phyloP scores from a whole-genome alignment of 2,113 vertebrate species.

The Andinoacara biseriatus region DNA sequence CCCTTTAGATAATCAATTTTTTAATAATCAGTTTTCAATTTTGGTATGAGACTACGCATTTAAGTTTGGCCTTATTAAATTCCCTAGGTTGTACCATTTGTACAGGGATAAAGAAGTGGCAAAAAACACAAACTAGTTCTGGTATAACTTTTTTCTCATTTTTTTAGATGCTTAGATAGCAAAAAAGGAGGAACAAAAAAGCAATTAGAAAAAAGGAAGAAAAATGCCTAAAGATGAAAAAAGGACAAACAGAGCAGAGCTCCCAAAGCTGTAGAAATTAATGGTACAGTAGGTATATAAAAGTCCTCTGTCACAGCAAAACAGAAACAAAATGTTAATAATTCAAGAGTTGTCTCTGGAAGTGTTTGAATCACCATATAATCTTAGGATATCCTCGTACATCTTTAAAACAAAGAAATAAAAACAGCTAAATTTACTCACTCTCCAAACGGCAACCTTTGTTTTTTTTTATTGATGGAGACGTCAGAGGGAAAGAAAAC shows the following conservation, averaged over 20 bases:
- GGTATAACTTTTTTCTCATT: background rate
- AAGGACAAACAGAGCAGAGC: background rate
- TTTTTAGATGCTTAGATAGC: background rate
- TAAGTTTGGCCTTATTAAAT: too few relatives aligned
- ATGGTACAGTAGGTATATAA: background rate
- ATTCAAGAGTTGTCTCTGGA: background rate
- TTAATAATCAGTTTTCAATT: too few relatives aligned
- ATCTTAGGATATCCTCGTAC: background rate
- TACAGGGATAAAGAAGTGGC: background rate
- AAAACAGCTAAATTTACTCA: background rate
- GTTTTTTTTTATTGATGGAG: background rate
- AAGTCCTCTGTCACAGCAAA: background rate
- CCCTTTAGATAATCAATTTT: too few relatives aligned
- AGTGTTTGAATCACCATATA: background rate
- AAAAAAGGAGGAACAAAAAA: background rate
- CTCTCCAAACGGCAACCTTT: background rate
- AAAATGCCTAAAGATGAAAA: background rate
- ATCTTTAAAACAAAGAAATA: background rate
- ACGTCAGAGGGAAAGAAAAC: background rate
- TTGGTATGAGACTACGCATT: too few relatives aligned
- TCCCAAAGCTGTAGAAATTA: background rate
- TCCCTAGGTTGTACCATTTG: too few relatives aligned
- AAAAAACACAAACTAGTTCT: background rate
- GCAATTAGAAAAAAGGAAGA: background rate
- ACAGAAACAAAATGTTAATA: background rate